Percentiles rank a stretch among this genome's conserved stretches.
Conservation (phyloP, 2,113 vertebrate genomes). For the Tupaia tana region DNA sequence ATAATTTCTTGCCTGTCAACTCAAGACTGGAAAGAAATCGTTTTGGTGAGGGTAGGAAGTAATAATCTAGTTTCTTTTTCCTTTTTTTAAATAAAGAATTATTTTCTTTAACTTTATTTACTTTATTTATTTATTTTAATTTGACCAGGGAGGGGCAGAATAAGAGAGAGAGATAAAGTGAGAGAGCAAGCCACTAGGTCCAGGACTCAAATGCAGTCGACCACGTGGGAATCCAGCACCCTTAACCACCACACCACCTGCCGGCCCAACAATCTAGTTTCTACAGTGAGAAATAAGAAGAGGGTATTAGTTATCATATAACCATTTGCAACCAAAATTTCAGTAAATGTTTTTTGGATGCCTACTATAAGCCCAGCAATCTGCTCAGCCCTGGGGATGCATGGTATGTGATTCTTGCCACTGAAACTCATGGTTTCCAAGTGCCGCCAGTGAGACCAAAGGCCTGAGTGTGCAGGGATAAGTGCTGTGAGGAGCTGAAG, state of each 20-base stretch:
- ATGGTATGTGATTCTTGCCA: background rate
- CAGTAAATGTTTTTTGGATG: background rate
- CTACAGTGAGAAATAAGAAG: background rate
- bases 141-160: too few relatives aligned
- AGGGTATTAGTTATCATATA: background rate
- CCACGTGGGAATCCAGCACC: too few relatives aligned
- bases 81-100: too few relatives aligned
- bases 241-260: too few relatives aligned
- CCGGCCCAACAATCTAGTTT: background rate
- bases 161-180: too few relatives aligned
- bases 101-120: too few relatives aligned
- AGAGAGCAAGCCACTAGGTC: too few relatives aligned
- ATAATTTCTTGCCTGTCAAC: background rate
- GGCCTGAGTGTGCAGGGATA: rapidly evolving
- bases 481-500: background rate
- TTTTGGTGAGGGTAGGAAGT: background rate
- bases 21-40: background rate
- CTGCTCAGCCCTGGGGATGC: background rate
- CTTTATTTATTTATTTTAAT: too few relatives aligned
- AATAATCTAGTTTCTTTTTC: background rate
- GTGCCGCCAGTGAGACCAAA: background rate
- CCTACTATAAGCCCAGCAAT: background rate
- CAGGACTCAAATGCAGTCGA: too few relatives aligned
- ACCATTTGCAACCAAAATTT: background rate
- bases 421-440: background rate